Conservation (phyloP, 2,888 invertebrate species). For the Harpalus rufipes region DNA sequence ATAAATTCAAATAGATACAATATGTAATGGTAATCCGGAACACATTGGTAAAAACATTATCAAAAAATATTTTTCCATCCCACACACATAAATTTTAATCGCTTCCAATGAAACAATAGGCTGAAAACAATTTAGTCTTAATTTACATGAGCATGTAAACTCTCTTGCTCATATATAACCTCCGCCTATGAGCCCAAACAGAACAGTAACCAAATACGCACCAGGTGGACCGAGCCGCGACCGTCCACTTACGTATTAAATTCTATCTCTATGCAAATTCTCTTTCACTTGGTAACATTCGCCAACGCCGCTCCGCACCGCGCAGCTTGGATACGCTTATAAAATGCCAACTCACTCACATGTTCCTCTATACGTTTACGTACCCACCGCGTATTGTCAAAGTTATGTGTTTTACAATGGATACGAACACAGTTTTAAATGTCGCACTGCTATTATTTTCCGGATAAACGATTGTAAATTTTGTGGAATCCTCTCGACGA, state of each 20-base stretch:
- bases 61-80: background rate
- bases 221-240: slow-evolving; percentile 44
- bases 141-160: background rate
- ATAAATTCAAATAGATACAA: too few relatives aligned
- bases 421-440: slow-evolving; percentile 53
- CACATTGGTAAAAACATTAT: background rate
- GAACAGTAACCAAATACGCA: slow-evolving; percentile 47
- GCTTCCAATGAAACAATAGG: background rate
- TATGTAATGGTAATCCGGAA: too few relatives aligned
- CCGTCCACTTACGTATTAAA: slow-evolving; percentile 60
- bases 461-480: slow-evolving; percentile 43
- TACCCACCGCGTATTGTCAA: slow-evolving; percentile 40
- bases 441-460: slow-evolving; percentile 38
- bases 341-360: slow-evolving; percentile 50
- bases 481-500: slow-evolving; percentile 33
- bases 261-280: slow-evolving; percentile 60
- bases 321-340: slow-evolving; percentile 22
- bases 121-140: background rate
- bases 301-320: background rate
- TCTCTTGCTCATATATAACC: background rate
- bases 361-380: slow-evolving; percentile 6
- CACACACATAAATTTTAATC: background rate
- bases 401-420: slow-evolving; percentile 54
- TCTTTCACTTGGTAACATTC: slow-evolving; percentile 25
- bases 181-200: slow-evolving; percentile 4